Conservation (phyloP, 2,888 invertebrate genomes). For the Eristalis tenax region DNA sequence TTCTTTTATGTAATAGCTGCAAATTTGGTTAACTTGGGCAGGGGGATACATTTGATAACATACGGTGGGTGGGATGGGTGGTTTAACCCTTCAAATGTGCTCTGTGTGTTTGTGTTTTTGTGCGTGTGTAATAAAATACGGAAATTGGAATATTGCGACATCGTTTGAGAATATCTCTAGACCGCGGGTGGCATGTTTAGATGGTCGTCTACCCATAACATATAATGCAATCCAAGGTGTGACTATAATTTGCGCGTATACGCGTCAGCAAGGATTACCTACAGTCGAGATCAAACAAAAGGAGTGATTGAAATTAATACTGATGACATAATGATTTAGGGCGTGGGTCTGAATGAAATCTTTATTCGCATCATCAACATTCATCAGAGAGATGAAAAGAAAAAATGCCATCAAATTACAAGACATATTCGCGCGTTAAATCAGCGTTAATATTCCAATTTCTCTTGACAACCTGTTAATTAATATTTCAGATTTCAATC, state of each 20-base stretch:
- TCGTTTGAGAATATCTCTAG: neutral
- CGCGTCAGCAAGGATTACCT: too few species aligned
- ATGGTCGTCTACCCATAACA: too few species aligned
- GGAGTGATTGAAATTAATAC: too few species aligned
- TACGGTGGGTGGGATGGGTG: conserved; percentile 9
- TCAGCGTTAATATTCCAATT: conserved; percentile 46
- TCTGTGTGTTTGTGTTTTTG: conserved; percentile 33
- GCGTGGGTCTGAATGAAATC: too few species aligned
- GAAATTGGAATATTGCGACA: conserved; percentile 49
- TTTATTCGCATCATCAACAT: too few species aligned
- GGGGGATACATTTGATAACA: conserved; percentile 10
- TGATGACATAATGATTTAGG: too few species aligned
- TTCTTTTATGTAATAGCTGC: conserved; percentile 51
- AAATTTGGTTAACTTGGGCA: conserved; percentile 42
- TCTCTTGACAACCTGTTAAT: conserved; percentile 1
- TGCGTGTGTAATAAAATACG: conserved; percentile 16
- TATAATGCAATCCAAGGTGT: too few species aligned
- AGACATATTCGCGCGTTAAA: neutral
- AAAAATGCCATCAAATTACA: too few species aligned
- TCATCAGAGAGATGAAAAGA: too few species aligned
- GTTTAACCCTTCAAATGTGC: conserved; percentile 56
- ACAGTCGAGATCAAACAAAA: too few species aligned
- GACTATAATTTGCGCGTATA: too few species aligned
- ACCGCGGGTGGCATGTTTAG: too few species aligned
- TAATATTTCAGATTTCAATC: neutral